These are phyloP conservation scores for Andrena chrysosceles DNA, from an alignment of 2,888 invertebrate genomes.

Conservation along the genomic window DNA sequence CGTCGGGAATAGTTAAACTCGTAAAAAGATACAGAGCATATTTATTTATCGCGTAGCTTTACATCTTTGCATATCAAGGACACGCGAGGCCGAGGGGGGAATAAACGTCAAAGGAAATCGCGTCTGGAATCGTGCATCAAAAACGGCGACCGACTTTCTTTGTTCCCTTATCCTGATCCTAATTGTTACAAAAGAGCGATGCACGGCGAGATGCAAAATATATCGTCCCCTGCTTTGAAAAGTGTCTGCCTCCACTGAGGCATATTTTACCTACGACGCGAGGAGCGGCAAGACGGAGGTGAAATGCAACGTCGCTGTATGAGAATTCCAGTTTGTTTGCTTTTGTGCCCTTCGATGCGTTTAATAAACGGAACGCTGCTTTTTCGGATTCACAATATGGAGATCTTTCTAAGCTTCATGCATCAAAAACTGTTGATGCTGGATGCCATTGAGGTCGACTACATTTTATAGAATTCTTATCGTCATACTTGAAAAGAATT, in stretches of 20 bases:
- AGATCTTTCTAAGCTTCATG: not conserved
- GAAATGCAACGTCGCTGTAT: not conserved
- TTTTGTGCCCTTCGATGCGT: not conserved
- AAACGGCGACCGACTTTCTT: conserved; percentile 6
- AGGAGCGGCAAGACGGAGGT: not conserved
- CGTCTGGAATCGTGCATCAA: conserved; percentile 1
- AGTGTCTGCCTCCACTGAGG: conserved; percentile 1
- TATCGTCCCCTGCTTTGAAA: not conserved
- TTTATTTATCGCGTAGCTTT: conserved; percentile 6
- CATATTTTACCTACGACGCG: not conserved
- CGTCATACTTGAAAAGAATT: too few relatives aligned
- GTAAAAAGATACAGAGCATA: conserved; percentile 3
- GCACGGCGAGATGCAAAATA: conserved; percentile 2
- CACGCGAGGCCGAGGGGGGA: not conserved
- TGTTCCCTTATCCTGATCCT: conserved; percentile 4
- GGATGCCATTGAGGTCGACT: too few relatives aligned
- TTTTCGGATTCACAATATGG: too few relatives aligned
- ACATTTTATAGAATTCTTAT: too few relatives aligned
- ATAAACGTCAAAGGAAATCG: conserved; percentile 7
- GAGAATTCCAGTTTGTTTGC: not conserved
- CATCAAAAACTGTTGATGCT: not conserved
- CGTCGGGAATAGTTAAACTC: not conserved
- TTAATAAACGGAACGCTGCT: too few relatives aligned
- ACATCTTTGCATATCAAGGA: conserved; percentile 6
- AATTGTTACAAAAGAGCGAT: not conserved